Percentiles rank a stretch among this genome's conserved stretches.
Evolutionary conservation across 2,113 vertebrate genomes (phyloP).

Genomic region (Pollachius pollachius): DNA sequence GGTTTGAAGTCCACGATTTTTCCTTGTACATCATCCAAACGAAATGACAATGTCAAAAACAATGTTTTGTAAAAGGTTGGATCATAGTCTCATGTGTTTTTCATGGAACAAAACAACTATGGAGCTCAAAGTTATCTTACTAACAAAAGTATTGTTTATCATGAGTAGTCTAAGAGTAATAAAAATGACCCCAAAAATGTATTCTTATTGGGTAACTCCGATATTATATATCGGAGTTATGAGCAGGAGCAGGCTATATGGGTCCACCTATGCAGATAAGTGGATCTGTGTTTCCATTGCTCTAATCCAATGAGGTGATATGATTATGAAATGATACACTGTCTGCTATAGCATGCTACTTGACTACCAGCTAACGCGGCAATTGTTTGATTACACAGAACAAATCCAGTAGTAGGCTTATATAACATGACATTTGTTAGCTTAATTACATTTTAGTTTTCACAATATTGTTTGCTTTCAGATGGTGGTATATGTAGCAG

Average conservation of each 20-base stretch:
- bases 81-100: neutral
- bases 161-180: no score
- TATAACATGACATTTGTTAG: neutral
- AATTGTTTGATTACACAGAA: neutral
- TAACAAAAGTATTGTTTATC: no score
- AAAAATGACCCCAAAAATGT: no score
- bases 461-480: no score
- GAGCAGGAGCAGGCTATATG: neutral
- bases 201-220: no score
- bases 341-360: neutral
- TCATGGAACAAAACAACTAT: no score
- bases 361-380: no score
- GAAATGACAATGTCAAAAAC: neutral
- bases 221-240: no score
- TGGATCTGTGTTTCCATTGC: neutral
- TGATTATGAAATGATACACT: neutral
- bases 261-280: neutral
- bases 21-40: neutral
- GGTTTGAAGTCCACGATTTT: neutral
- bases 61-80: neutral
- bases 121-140: no score
- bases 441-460: neutral
- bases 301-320: conserved; percentile 13
- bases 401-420: neutral
- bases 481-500: no score